Percentiles rank a stretch among this genome's conserved stretches.
These are phyloP conservation scores for Choloepus didactylus DNA, from an alignment of 2,797 vertebrate genomes.

Conservation along the genomic window DNA sequence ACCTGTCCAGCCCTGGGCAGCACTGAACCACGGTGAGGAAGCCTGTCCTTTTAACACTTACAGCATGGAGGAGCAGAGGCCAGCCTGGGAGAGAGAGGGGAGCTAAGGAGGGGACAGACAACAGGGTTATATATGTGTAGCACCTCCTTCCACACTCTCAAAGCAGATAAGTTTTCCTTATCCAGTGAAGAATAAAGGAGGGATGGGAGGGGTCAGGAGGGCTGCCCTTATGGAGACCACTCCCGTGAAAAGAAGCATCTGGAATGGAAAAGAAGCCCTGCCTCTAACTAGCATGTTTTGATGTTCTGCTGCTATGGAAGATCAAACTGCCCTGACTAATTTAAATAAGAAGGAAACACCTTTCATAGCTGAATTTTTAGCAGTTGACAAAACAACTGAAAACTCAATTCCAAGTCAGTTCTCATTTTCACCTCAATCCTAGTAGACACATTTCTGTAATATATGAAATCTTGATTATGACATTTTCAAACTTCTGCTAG, in stretches of 20 bases:
- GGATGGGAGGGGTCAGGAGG: neutral
- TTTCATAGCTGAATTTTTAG: neutral
- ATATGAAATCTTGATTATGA: neutral
- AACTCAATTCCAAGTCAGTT: neutral
- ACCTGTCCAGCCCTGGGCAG: rapidly evolving
- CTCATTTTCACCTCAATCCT: neutral
- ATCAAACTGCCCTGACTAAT: neutral
- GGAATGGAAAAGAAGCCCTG: neutral
- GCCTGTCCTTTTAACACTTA: neutral
- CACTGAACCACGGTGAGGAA: neutral
- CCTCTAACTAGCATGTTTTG: neutral
- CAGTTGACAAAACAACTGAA: neutral
- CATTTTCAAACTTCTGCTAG: neutral
- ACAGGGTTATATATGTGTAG: too few relatives aligned
- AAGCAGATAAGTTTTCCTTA: neutral
- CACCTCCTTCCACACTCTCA: neutral
- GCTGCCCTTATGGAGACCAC: too few relatives aligned
- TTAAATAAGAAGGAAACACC: neutral
- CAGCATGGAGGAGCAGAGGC: rapidly evolving
- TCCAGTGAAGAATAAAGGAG: neutral
- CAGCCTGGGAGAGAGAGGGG: neutral
- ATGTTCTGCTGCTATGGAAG: neutral
- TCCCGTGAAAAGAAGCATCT: neutral
- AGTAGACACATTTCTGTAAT: neutral
- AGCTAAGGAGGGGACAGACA: too few relatives aligned